Conservation (phyloP, 1,140 invertebrate genomes). For the Drosophila arizonae region DNA sequence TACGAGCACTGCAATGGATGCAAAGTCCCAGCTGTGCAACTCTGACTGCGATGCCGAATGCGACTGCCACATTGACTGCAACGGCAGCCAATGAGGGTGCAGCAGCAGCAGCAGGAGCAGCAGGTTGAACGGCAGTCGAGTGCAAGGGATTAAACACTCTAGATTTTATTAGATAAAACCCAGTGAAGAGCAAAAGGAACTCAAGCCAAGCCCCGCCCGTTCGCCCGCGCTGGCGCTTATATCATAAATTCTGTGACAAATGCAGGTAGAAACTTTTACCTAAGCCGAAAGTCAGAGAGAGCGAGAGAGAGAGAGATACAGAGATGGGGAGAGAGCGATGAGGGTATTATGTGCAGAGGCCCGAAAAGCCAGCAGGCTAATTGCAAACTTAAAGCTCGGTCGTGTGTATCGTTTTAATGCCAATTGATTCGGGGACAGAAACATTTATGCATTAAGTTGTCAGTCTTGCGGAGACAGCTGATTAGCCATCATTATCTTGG, state of each 20-base stretch:
- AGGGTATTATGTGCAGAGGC: neutral
- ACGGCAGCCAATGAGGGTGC: too few species aligned
- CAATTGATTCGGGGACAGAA: conserved; percentile 67
- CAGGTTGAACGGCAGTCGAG: conserved; percentile 59
- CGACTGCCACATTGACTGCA: neutral
- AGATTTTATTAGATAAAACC: conserved; percentile 77
- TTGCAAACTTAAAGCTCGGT: conserved; percentile 59
- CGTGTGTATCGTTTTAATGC: conserved; percentile 56
- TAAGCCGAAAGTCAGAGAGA: conserved; percentile 10
- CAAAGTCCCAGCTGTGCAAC: conserved; percentile 24
- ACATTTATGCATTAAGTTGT: conserved; percentile 69
- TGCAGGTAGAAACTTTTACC: conserved; percentile 74
- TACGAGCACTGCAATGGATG: conserved; percentile 28
- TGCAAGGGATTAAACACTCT: conserved; percentile 77
- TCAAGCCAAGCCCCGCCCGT: neutral
- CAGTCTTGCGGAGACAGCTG: conserved; percentile 38
- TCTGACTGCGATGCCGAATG: conserved; percentile 26
- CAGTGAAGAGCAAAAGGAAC: conserved; percentile 64
- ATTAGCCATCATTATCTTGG: conserved; percentile 57
- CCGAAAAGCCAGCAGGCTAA: conserved; percentile 48
- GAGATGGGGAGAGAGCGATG: neutral
- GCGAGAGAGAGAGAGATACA: neutral
- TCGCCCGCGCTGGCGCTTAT: conserved; percentile 14
- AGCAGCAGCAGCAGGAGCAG: neutral
- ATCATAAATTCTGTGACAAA: conserved; percentile 78